Conservation (phyloP, 2,888 invertebrate species). For the Calameuta pallipes region DNA sequence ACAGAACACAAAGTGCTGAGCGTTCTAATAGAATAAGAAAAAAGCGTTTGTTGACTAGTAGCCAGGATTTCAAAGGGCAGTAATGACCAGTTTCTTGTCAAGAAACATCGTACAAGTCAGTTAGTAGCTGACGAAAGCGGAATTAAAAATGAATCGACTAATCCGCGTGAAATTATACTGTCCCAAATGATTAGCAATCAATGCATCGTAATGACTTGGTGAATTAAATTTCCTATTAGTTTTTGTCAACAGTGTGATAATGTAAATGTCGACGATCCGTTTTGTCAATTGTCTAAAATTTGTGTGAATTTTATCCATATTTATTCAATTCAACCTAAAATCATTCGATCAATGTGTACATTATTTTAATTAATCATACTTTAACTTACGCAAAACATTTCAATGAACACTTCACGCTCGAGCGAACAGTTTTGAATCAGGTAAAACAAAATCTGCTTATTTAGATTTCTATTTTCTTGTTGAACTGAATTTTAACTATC, state of each 20-base stretch:
- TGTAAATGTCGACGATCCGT: background rate
- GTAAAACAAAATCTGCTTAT: background rate
- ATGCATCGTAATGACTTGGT: background rate
- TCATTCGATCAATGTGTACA: background rate
- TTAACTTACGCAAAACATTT: background rate
- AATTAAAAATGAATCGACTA: background rate
- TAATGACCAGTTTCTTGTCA: background rate
- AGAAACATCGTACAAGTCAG: background rate
- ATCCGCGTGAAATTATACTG: background rate
- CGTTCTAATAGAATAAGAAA: background rate
- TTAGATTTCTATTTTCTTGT: background rate
- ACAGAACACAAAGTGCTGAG: background rate
- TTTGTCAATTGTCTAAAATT: background rate
- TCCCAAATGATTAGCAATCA: background rate
- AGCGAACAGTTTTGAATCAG: background rate
- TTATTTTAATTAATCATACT: background rate
- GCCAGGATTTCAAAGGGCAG: background rate
- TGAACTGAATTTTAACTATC: background rate
- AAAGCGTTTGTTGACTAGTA: background rate
- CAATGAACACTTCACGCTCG: background rate
- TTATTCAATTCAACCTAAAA: background rate
- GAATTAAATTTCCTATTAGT: background rate
- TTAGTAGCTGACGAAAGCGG: background rate
- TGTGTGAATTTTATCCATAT: background rate
- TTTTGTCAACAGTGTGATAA: background rate